Evolutionary conservation across 2,797 vertebrate species (phyloP).

Genomic region (Oryzias sinensis): DNA sequence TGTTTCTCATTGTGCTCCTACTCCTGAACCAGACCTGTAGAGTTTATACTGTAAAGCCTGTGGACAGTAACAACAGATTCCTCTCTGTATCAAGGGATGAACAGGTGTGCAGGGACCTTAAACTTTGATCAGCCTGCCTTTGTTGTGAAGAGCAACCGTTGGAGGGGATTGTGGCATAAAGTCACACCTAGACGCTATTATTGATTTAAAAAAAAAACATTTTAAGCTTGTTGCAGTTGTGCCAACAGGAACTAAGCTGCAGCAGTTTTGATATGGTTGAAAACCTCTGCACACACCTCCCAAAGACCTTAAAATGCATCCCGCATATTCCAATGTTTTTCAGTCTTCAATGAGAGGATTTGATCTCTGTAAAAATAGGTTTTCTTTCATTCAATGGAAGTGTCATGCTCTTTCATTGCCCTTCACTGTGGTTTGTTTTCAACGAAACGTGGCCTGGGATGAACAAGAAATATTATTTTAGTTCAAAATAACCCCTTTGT

Average conservation of each 20-base stretch:
- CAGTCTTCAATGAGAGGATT: slow-evolving; percentile 29
- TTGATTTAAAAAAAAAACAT: neutral
- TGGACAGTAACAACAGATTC: slow-evolving; percentile 38
- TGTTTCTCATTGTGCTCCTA: slow-evolving; percentile 32
- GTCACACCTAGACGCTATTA: slow-evolving; percentile 19
- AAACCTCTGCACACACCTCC: slow-evolving; percentile 39
- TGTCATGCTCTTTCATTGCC: slow-evolving; percentile 20
- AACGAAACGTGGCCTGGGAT: slow-evolving; percentile 3
- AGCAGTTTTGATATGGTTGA: slow-evolving; percentile 58
- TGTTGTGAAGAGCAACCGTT: slow-evolving; percentile 42
- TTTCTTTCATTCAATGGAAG: slow-evolving; percentile 4
- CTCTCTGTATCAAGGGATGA: slow-evolving; percentile 56
- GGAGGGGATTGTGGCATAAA: slow-evolving; percentile 31
- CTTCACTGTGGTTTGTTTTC: slow-evolving; percentile 23
- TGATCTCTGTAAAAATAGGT: slow-evolving; percentile 33
- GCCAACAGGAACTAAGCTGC: slow-evolving; percentile 11
- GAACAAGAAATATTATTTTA: slow-evolving; percentile 6
- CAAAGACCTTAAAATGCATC: slow-evolving; percentile 49
- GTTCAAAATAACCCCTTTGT: slow-evolving; percentile 44
- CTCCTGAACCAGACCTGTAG: slow-evolving; percentile 29
- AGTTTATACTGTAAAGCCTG: slow-evolving; percentile 3
- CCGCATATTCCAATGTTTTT: slow-evolving; percentile 24
- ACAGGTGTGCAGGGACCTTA: slow-evolving; percentile 57
- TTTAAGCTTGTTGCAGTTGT: slow-evolving; percentile 39
- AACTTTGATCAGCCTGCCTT: slow-evolving; percentile 62